Evolutionary conservation across 2,888 invertebrate genomes (phyloP), one percentile per base, ranked within the genome.

Genomic region (Bhutanitis thaidina): DNA sequence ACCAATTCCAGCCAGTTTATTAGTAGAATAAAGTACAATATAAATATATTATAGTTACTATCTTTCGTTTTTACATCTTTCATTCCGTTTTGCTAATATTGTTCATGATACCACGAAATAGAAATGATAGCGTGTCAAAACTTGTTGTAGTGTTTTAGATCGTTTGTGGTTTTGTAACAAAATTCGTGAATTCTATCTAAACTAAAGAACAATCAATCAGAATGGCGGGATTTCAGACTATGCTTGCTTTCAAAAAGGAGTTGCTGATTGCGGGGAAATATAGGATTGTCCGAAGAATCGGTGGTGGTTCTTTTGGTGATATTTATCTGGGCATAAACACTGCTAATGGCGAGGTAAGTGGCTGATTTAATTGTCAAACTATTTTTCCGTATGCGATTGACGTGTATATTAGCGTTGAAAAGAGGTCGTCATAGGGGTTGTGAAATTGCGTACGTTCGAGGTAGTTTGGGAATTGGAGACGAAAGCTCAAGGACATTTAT

Each of bases 221-320:
- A 50, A 70, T 71, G 68, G 55, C 64, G 46, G 55, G 64, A 53
- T 72, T 71, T 57, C 65, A 67, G 52, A 62, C 65, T 48, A 55
- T 71, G 58, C 55, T 71, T 39, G 56, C 58, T 36, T 62, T 55
- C 53, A 50, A 50, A 45, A 90, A 88, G 76, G 96, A 96, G 85
- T 93, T 96, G 84, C 92, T 96, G 81, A 94, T 97, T 77, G 96
- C 96, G 80, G 95, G 95, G 81, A 97, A 97, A 90, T 98, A 98
- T 91, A 94, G 97, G 87, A 93, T 98, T 76, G 94, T 97, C 80
- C 93, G 97, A 77, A 97, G 98, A 93, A 97, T 99, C 83, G 98
- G 99, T 76, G 98, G 97, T 89, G 99, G 99, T 66, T 99, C 99
- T 49, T 99, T 99, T 89, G 99, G 99, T 81, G 99, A 99, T 91